Percentiles rank a stretch among this genome's conserved stretches.
Conservation (phyloP, 2,797 vertebrate genomes). For the Protosalanx chinensis region DNA sequence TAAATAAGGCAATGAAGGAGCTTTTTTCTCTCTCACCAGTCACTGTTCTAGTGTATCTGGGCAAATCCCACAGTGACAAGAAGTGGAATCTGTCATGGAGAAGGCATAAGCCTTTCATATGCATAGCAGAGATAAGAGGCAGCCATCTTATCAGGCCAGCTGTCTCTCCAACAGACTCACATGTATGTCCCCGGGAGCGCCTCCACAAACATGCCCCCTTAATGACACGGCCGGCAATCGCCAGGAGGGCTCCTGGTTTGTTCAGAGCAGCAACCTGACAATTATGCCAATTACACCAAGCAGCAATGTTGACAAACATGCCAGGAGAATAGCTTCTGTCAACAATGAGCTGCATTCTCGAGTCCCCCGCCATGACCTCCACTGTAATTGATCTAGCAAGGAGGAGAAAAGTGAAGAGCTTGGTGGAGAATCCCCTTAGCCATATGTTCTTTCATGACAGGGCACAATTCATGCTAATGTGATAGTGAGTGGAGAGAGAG, state of each 20-base stretch:
- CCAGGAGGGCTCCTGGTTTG: slow-evolving; percentile 64
- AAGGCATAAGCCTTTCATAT: slow-evolving; percentile 81
- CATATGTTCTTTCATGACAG: slow-evolving; percentile 50
- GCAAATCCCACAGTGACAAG: slow-evolving; percentile 74
- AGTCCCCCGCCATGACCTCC: slow-evolving; percentile 63
- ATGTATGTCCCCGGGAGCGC: slow-evolving; percentile 62
- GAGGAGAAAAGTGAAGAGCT: slow-evolving; percentile 59
- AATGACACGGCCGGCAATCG: slow-evolving; percentile 62
- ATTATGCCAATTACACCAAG: slow-evolving; percentile 71
- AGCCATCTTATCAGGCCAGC: slow-evolving; percentile 77
- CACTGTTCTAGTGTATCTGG: slow-evolving; percentile 67
- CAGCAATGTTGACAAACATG: slow-evolving; percentile 72
- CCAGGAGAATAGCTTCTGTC: slow-evolving; percentile 58
- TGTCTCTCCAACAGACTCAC: slow-evolving; percentile 63
- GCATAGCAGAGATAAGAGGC: slow-evolving; percentile 78
- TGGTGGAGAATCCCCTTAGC: slow-evolving; percentile 60
- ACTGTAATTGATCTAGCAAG: slow-evolving; percentile 71
- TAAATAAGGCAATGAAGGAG: slow-evolving; percentile 63
- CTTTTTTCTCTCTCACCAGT: slow-evolving; percentile 50
- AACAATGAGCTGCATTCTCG: slow-evolving; percentile 56
- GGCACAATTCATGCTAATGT: slow-evolving; percentile 28
- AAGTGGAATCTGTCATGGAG: slow-evolving; percentile 74
- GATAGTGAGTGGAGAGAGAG: slow-evolving; percentile 17
- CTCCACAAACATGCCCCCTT: slow-evolving; percentile 72
- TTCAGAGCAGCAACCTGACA: slow-evolving; percentile 68